Evolutionary conservation across 2,888 invertebrate genomes (phyloP).

Genomic region (Rotaria magnacalcarata): DNA sequence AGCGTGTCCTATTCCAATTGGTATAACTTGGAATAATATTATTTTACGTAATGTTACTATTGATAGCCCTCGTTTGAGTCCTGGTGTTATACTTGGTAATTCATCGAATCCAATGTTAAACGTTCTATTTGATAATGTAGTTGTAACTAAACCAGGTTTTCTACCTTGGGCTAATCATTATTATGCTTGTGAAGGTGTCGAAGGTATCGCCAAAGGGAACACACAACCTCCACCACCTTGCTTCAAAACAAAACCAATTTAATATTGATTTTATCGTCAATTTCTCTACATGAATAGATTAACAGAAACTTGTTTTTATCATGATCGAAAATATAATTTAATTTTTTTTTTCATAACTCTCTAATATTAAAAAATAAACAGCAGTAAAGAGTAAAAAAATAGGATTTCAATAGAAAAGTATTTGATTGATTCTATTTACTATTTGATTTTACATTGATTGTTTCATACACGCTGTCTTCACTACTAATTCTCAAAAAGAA

Average conservation of each 20-base stretch:
- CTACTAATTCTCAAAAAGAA: too few relatives aligned
- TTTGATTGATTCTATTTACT: too few relatives aligned
- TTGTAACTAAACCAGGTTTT: background rate
- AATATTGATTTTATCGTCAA: background rate
- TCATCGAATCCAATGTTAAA: background rate
- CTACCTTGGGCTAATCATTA: background rate
- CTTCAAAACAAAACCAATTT: background rate
- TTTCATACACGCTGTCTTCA: too few relatives aligned
- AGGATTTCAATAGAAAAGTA: too few relatives aligned
- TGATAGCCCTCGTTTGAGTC: background rate
- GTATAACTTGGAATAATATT: background rate
- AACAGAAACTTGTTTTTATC: too few relatives aligned
- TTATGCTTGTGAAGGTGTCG: constrained; percentile 13
- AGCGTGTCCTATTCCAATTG: background rate
- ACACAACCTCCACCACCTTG: background rate
- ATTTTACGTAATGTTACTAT: background rate
- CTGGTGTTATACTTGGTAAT: background rate
- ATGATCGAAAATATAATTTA: too few relatives aligned
- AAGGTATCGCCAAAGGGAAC: background rate
- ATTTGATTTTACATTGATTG: too few relatives aligned
- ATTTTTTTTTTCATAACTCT: too few relatives aligned
- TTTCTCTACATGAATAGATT: background rate
- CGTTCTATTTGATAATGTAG: background rate
- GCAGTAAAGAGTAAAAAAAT: too few relatives aligned
- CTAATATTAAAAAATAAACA: too few relatives aligned